phyloP scores from a whole-genome alignment of 2,888 invertebrate species.

The Loripinus fragilis region DNA sequence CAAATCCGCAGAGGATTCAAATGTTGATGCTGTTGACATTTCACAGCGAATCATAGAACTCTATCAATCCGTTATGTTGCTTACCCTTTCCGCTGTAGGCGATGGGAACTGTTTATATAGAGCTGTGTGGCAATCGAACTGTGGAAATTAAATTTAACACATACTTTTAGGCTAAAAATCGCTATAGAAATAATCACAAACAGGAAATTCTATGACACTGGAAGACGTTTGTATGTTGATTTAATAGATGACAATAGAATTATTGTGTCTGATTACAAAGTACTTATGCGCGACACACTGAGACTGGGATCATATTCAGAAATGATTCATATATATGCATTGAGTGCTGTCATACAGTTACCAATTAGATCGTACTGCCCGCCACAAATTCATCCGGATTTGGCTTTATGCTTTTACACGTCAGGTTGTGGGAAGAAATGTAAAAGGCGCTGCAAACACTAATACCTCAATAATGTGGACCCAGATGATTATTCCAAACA shows the following conservation, averaged over 20 bases:
- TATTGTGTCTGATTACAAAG: neutral
- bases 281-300: neutral
- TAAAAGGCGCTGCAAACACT: neutral
- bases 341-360: neutral
- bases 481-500: neutral
- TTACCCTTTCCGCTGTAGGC: neutral
- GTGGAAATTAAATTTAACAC: neutral
- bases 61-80: neutral
- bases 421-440: constrained; percentile 1
- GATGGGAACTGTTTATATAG: constrained; percentile 15
- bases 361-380: neutral
- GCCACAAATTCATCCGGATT: constrained; percentile 17
- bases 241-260: constrained; percentile 1
- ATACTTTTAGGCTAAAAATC: constrained; percentile 3
- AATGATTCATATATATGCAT: constrained; percentile 5
- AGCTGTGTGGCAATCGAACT: neutral
- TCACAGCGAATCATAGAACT: neutral
- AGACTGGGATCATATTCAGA: neutral
- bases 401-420: constrained; percentile 1
- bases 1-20: no score
- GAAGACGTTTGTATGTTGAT: neutral
- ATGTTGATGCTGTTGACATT: no score
- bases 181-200: constrained; percentile 1
- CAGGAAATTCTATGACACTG: constrained; percentile 10
- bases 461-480: neutral